Base-by-base conservation (phyloP, 1,140 invertebrate species). In the Popillia japonica region DNA sequence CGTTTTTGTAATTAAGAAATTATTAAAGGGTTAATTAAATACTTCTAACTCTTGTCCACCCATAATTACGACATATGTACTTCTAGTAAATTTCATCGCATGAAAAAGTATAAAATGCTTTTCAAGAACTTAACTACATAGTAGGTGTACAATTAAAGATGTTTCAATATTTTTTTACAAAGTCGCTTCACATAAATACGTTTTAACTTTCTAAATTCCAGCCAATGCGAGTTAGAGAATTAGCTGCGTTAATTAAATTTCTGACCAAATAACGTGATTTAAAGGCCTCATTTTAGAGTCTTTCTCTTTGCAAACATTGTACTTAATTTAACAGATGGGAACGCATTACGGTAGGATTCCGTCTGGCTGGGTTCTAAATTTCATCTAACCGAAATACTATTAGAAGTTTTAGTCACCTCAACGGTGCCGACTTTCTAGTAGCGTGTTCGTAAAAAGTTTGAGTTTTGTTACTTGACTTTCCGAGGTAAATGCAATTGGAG, bases 161-260 rank as follows among this genome's bases (percentile, higher is more conserved):
- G 27, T 34, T n/a, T n/a, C n/a, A 34, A 4, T 1, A 34, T 34
- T 34, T 4, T 4, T 2, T 34, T 34, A 34, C 27, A 34, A 34
- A 34, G 27, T 34, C 27, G 2, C 4, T 34, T 34, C 27, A 2
- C 27, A 34, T 4, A 4, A 4, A 34, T 34, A 48, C 44, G 48
- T n/a, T 55, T 55, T 17, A 17, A 55, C 6, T 55, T 17, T 7
- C 17, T 55, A 7, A 17, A n/a, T 17, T 17, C 17, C 48, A 55
- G 2, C 48, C 14, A 17, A 55, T 17, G 14, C 17, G 14, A 17
- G 6, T 17, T 55, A 14, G 48, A 55, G 17, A 55, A 55, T 55
- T 55, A 55, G 48, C n/a, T 55, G 6, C 48, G 48, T 55, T 55
- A n/a, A 55, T 55, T 55, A n/a, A 55, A 55, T 55, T 55, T 55